Conservation (phyloP, 2,888 invertebrate species). For the Flexamia atlantica region DNA sequence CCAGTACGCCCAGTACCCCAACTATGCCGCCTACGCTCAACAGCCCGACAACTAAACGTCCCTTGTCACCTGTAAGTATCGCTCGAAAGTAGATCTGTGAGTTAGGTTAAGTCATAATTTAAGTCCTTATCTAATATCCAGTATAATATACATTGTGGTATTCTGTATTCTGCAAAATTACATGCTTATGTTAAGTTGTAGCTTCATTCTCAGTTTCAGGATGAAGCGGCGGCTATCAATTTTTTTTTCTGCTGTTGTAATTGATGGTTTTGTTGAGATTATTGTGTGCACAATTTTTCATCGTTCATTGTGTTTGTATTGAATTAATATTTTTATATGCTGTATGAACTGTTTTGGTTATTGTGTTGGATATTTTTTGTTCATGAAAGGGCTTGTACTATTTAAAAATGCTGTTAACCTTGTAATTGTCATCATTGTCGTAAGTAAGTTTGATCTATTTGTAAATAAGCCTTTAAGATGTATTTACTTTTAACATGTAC, state of each 20-base stretch:
- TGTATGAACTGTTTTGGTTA: neutral
- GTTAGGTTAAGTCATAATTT: neutral
- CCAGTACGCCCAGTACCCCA: conserved; percentile 72
- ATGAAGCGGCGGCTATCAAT: conserved; percentile 25
- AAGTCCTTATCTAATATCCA: neutral
- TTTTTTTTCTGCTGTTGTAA: conserved; percentile 24
- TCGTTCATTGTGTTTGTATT: conserved; percentile 9
- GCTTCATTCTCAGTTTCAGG: conserved; percentile 58
- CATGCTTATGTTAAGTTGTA: neutral
- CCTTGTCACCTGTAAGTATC: conserved; percentile 29
- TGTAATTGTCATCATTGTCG: too few species aligned
- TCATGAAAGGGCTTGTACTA: neutral
- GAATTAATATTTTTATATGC: too few species aligned
- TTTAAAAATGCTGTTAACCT: too few species aligned
- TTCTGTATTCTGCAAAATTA: conserved; percentile 16
- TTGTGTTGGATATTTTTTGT: neutral
- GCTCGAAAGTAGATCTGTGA: neutral
- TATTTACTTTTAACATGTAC: too few species aligned
- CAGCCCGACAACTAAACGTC: conserved; percentile 60
- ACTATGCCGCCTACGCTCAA: conserved; percentile 71
- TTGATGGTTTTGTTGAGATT: conserved; percentile 46
- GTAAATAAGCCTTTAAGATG: too few species aligned
- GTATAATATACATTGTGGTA: conserved; percentile 43
- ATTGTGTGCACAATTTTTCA: conserved; percentile 6
- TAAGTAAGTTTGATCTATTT: too few species aligned